Conservation (phyloP, 2,888 invertebrate species). For the Volucella bombylans region DNA sequence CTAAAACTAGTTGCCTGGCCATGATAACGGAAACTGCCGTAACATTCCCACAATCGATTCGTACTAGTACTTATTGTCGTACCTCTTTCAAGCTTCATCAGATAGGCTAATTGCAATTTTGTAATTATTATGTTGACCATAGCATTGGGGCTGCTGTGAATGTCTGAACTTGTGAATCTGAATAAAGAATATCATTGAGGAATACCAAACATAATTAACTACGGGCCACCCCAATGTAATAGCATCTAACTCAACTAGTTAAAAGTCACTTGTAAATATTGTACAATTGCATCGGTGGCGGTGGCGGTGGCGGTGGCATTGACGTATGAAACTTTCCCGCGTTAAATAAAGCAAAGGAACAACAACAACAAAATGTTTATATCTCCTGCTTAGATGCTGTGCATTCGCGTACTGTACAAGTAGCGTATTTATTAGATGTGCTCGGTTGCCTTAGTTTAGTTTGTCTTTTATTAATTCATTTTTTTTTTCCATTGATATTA, state of each 20-base stretch:
- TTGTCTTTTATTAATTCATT: constrained; percentile 60
- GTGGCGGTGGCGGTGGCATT: constrained; percentile 53
- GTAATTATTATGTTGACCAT: constrained; percentile 68
- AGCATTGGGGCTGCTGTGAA: constrained; percentile 61
- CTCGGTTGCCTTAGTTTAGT: constrained; percentile 58
- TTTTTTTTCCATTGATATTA: constrained; percentile 53
- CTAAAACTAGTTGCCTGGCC: constrained; percentile 46
- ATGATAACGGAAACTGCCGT: constrained; percentile 58
- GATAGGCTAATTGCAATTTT: constrained; percentile 62
- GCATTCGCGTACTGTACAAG: constrained; percentile 29
- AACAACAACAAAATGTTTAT: constrained; percentile 13
- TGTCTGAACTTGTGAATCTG: constrained; percentile 56
- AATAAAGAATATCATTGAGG: constrained; percentile 40
- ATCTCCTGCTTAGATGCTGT: constrained; percentile 35
- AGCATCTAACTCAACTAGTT: constrained; percentile 44
- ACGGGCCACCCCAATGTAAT: constrained; percentile 82
- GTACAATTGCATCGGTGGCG: constrained; percentile 53
- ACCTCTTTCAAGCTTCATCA: constrained; percentile 57
- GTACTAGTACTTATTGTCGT: neutral
- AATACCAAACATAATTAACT: constrained; percentile 65
- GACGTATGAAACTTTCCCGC: constrained; percentile 62
- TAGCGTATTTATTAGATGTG: neutral
- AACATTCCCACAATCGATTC: constrained; percentile 63
- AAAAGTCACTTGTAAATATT: constrained; percentile 39
- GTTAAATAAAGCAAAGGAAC: constrained; percentile 31